phyloP scores from a whole-genome alignment of 2,888 invertebrate species.

The Rhingia rostrata region DNA sequence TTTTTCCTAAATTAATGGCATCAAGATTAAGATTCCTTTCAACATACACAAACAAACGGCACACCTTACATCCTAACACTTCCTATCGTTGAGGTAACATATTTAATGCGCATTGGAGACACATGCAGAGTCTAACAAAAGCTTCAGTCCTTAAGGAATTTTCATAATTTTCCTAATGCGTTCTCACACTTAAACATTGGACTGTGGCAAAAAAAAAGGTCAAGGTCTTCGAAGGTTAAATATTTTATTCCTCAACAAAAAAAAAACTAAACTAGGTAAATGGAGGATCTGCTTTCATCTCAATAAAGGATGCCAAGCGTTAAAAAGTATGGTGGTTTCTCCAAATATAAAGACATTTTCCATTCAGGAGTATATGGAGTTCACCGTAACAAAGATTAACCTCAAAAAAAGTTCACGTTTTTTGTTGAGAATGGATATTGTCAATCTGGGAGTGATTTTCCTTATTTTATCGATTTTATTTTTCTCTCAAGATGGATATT shows the following conservation, averaged over 20 bases:
- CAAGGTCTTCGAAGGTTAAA: conserved; percentile 36
- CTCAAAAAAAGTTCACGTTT: not conserved
- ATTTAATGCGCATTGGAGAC: conserved; percentile 19
- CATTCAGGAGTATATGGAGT: conserved; percentile 19
- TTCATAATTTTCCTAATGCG: conserved; percentile 54
- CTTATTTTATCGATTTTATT: no score
- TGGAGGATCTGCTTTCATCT: not conserved
- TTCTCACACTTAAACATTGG: conserved; percentile 43
- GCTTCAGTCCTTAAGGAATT: conserved; percentile 41
- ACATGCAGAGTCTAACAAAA: conserved; percentile 46
- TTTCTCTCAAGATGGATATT: no score
- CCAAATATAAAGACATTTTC: conserved; percentile 34
- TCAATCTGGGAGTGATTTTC: not conserved
- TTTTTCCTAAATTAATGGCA: not conserved
- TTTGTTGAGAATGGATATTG: not conserved
- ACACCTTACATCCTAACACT: not conserved
- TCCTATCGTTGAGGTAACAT: not conserved
- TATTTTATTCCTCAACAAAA: conserved; percentile 29
- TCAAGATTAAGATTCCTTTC: not conserved
- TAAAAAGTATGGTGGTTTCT: conserved; percentile 11
- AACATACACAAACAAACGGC: conserved; percentile 5
- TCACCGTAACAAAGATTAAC: conserved; percentile 17
- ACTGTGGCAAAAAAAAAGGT: conserved; percentile 20
- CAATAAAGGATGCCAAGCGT: conserved; percentile 16
- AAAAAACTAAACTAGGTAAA: not conserved